Percentiles rank a stretch among this genome's conserved stretches.
phyloP scores from a whole-genome alignment of 2,888 invertebrate genomes.

The Cephus sareptanus region DNA sequence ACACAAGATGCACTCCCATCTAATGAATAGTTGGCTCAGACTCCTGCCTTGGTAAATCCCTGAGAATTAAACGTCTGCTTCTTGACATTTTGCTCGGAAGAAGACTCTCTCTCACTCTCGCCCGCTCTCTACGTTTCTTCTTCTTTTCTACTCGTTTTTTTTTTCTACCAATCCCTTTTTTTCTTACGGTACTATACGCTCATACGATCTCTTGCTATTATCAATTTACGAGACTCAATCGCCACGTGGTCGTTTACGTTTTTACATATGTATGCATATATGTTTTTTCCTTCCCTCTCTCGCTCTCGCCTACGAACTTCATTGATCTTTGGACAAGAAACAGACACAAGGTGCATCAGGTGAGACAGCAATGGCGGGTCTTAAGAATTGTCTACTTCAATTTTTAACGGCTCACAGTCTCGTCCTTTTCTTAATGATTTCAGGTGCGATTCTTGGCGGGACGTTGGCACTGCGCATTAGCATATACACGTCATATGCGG shows the following conservation, averaged over 20 bases:
- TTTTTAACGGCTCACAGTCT: background rate
- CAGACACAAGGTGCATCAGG: background rate
- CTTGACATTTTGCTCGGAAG: slow-evolving; percentile 57
- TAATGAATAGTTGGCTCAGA: slow-evolving; percentile 55
- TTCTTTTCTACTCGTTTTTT: slow-evolving; percentile 12
- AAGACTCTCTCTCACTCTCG: background rate
- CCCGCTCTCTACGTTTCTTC: background rate
- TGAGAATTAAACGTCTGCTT: slow-evolving; percentile 57
- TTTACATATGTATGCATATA: background rate
- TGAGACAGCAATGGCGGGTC: background rate
- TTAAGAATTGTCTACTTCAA: background rate
- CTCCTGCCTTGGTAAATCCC: slow-evolving; percentile 45
- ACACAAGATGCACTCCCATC: slow-evolving; percentile 49
- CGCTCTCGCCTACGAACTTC: background rate
- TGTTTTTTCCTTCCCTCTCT: slow-evolving; percentile 15
- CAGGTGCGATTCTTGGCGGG: background rate
- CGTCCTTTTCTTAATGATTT: background rate
- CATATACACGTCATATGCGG: slow-evolving; percentile 23
- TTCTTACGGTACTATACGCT: background rate
- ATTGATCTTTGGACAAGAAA: background rate
- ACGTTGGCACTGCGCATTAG: slow-evolving; percentile 11
- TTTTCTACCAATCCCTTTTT: background rate
- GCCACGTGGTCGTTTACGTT: background rate
- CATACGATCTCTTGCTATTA: background rate
- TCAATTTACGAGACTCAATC: background rate